phyloP scores from a whole-genome alignment of 2,797 vertebrate genomes.

The Podarcis siculus region DNA sequence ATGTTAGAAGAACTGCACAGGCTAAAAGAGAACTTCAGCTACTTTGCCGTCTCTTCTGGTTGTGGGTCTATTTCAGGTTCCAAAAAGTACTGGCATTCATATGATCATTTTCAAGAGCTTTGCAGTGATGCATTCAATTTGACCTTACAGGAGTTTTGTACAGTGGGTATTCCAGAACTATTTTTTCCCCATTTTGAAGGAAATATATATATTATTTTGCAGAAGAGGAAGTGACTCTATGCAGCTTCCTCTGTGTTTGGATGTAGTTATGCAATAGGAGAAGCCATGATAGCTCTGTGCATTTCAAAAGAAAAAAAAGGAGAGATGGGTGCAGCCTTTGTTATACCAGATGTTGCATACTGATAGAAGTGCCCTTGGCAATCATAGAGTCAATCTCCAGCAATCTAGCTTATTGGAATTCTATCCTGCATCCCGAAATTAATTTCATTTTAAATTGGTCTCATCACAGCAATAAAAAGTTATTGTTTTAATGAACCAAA shows the following conservation, averaged over 20 bases:
- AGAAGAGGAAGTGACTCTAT: not conserved
- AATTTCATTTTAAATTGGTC: constrained; percentile 57
- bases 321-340: not conserved
- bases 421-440: constrained; percentile 42
- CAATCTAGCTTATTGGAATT: constrained; percentile 52
- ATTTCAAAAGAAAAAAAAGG: not conserved
- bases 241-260: not conserved
- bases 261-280: not conserved
- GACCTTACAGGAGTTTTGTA: not conserved
- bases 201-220: not conserved
- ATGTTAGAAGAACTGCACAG: not conserved
- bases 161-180: not conserved
- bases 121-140: no score
- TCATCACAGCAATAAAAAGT: constrained; percentile 52
- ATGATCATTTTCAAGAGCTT: not conserved
- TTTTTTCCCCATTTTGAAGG: not conserved
- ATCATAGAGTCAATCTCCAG: constrained; percentile 20
- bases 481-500: constrained; percentile 59
- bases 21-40: not conserved
- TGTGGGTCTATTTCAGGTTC: not conserved
- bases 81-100: not conserved
- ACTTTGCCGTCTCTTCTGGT: not conserved
- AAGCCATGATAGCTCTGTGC: not conserved
- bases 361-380: constrained; percentile 40
- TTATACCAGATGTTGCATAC: constrained; percentile 34